Base-by-base conservation (phyloP, 2,113 vertebrate genomes). In the Crotalus horridus region DNA sequence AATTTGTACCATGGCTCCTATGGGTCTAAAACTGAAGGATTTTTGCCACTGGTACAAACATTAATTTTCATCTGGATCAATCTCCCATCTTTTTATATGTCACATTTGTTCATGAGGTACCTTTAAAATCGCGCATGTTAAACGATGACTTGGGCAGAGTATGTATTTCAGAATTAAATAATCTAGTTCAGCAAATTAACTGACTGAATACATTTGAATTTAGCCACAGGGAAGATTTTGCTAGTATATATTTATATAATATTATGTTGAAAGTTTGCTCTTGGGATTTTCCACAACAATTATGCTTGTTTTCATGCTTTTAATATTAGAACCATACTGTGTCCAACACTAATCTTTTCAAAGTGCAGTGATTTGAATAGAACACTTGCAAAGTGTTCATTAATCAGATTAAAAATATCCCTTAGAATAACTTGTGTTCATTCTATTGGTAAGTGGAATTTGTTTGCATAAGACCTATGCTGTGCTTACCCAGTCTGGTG, bases 41-140 rank as follows among this genome's bases (percentile, higher is more conserved):
- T 96, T 96, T 96, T 97, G 92, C 96, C 88, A 94, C 69, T 94
- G 33, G 93, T 96, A 95, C 93, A 95, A 95, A 96, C 95, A 96
- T 96, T 96, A 96, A 96, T 97, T 96, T 98, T 97, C 95, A 55
- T 97, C 95, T 96, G 96, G 93, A 97, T 98, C 96, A 96, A 94
- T 96, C 96, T 96, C 90, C 64, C 94, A 85, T 91, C 94, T 96
- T 97, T 96, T 81, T 64, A 89, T 46, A 64, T 85, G 92, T 96
- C 92, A 95, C 95, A 55, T 97, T 96, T 56, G 33, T 95, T 96
- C 94, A 96, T 64, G 59, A 93, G 96, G 96, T 95, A 96, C 12
- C 48, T 94, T 95, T 96, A 86, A 94, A 96, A 94, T 91, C 88
- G 91, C 15, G 95, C 21, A 55, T 95, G 88, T 95, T 94, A 96